Evolutionary conservation across 2,113 vertebrate species (phyloP).

Genomic region (Notothenia rossii): DNA sequence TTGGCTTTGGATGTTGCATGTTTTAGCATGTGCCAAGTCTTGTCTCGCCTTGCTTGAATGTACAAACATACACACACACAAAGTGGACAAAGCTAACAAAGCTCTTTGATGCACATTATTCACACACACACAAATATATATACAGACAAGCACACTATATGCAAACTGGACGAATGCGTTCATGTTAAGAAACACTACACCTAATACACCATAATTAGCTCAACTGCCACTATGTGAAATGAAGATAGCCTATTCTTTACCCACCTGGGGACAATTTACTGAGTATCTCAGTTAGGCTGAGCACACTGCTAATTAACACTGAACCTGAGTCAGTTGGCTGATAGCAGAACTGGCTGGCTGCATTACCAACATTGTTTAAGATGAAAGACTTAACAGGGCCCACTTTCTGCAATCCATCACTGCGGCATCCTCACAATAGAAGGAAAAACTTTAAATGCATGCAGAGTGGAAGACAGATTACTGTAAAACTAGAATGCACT

Average conservation of each 20-base stretch:
- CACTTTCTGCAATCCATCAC: conserved; percentile 26
- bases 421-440: conserved; percentile 9
- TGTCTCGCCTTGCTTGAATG: conserved; percentile 34
- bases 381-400: conserved; percentile 29
- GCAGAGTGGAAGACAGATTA: conserved; percentile 1
- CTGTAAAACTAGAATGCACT: conserved; percentile 11
- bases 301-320: conserved; percentile 77
- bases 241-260: conserved; percentile 76
- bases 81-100: conserved; percentile 13
- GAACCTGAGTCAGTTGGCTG: conserved; percentile 63
- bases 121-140: not conserved
- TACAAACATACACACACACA: conserved; percentile 49
- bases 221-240: conserved; percentile 78
- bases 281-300: conserved; percentile 66
- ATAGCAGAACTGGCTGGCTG: conserved; percentile 31
- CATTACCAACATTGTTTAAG: conserved; percentile 50
- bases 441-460: conserved; percentile 8
- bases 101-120: conserved; percentile 37
- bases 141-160: not conserved
- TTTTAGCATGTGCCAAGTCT: conserved; percentile 61
- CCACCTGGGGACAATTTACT: conserved; percentile 83
- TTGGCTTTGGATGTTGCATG: conserved; percentile 75
- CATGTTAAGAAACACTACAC: not conserved
- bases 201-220: conserved; percentile 75
- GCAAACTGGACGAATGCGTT: not conserved